Percentiles rank a stretch among this genome's conserved stretches.
These are phyloP conservation scores for Trileptium ribeirensis DNA, from an alignment of 2,888 invertebrate species.

Conservation along the genomic window DNA sequence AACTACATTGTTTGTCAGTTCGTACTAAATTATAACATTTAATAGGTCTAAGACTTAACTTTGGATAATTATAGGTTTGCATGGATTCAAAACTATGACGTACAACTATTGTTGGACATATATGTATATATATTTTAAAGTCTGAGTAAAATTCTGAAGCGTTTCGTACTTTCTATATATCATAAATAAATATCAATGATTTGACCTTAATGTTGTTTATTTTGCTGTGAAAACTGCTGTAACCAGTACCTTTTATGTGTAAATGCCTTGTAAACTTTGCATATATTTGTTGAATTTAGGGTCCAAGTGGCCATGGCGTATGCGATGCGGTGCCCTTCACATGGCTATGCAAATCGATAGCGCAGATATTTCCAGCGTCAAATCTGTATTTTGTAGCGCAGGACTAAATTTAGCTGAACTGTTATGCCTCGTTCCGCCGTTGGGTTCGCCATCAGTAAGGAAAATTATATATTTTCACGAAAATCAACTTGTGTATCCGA, in stretches of 20 bases:
- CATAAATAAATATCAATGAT: no score
- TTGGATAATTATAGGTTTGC: no score
- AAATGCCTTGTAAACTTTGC: no score
- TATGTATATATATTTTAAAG: constrained; percentile 46
- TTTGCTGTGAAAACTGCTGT: no score
- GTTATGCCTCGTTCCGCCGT: constrained; percentile 63
- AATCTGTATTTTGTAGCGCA: constrained; percentile 63
- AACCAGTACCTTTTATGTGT: no score
- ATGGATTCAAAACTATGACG: background rate
- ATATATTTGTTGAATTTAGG: no score
- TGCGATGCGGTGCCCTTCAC: background rate
- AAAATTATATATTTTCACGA: constrained; percentile 72
- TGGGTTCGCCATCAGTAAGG: constrained; percentile 56
- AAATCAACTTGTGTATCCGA: constrained; percentile 68
- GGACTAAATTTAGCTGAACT: constrained; percentile 66
- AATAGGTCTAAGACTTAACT: no score
- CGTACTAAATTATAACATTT: no score
- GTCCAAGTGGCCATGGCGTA: background rate
- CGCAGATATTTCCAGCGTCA: constrained; percentile 59
- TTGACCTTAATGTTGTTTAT: no score
- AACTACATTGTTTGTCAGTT: no score
- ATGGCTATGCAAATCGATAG: background rate
- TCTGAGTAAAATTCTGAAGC: background rate
- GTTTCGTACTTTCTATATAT: no score
- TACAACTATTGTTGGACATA: background rate